Evolutionary conservation across 2,113 vertebrate genomes (phyloP).

Genomic region (Madoqua kirkii): DNA sequence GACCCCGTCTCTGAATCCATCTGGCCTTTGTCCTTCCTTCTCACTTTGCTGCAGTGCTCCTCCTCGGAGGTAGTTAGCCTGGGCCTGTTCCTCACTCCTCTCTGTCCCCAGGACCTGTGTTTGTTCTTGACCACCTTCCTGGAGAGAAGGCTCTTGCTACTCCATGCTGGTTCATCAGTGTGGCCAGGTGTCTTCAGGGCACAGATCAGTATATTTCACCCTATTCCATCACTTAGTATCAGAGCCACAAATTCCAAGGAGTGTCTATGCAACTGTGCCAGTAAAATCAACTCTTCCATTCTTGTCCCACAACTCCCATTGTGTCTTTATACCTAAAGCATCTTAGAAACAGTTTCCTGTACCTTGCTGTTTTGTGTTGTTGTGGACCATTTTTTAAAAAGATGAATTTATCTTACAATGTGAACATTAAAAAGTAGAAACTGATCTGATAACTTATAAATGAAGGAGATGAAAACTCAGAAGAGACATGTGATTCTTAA

Average conservation of each 20-base stretch:
- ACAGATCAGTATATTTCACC: not conserved
- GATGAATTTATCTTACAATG: not conserved
- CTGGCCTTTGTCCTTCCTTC: not conserved
- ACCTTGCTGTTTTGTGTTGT: not conserved
- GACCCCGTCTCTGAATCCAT: rapidly evolving
- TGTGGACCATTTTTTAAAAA: not conserved
- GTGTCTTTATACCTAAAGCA: not conserved
- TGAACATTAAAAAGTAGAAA: constrained; percentile 19
- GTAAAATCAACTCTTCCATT: not conserved
- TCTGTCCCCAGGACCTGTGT: not conserved
- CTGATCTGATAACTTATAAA: not conserved
- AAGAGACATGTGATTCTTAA: not conserved
- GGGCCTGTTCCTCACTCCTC: rapidly evolving
- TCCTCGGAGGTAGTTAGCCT: not conserved
- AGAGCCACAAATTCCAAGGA: not conserved
- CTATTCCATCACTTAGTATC: not conserved
- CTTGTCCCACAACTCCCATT: not conserved
- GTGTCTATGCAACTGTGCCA: not conserved
- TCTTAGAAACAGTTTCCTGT: not conserved
- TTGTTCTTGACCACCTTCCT: not conserved
- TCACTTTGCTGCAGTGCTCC: not conserved
- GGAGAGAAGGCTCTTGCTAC: not conserved
- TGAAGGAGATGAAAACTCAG: not conserved
- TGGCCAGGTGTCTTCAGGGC: not conserved
- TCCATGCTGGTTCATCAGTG: not conserved